A percentile compares a stretch with the other conserved stretches of the same genome.
phyloP scores from a whole-genome alignment of 2,113 vertebrate species.

The Penelope pileata region DNA sequence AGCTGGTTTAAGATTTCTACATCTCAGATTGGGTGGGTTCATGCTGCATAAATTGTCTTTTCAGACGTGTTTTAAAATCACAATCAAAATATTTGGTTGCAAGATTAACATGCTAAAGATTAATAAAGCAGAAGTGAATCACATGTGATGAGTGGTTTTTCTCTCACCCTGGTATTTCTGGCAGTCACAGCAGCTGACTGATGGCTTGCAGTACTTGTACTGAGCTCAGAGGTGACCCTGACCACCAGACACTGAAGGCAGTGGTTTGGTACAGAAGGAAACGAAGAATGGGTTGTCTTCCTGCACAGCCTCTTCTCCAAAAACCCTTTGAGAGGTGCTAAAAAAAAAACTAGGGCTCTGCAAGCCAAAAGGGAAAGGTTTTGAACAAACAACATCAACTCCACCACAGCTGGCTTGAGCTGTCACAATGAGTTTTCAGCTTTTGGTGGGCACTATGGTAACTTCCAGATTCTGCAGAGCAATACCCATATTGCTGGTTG shows the following conservation, averaged over 20 bases:
- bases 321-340: background rate
- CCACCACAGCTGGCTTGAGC: background rate
- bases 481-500: background rate
- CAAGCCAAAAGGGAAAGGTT: background rate
- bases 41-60: background rate
- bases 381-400: background rate
- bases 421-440: fast-evolving
- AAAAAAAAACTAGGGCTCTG: background rate
- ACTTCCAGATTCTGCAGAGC: background rate
- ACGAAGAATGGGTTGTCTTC: background rate
- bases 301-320: background rate
- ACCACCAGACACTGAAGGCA: too few relatives aligned
- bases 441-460: background rate
- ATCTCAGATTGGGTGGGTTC: background rate
- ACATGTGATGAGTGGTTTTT: background rate
- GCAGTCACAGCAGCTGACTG: background rate
- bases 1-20: background rate
- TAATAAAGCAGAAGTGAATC: background rate
- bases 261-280: background rate
- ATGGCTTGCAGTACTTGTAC: background rate
- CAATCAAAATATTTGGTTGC: background rate
- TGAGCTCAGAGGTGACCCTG: background rate
- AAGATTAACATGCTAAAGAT: background rate
- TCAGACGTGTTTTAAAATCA: background rate
- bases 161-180: fast-evolving